These are phyloP conservation scores for Semicossyphus pulcher DNA, from an alignment of 2,113 vertebrate genomes.

Conservation along the genomic window DNA sequence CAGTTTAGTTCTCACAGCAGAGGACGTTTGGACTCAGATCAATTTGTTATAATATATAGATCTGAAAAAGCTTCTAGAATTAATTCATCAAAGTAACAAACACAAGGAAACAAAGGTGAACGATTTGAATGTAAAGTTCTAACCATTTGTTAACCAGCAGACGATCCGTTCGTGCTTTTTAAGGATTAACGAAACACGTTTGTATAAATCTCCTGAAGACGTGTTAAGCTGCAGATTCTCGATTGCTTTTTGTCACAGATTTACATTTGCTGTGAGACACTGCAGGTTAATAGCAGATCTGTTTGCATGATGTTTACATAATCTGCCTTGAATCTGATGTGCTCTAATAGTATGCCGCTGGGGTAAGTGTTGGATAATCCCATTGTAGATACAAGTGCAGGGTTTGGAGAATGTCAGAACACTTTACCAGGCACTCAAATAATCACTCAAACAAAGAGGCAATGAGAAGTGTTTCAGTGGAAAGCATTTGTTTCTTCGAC, in stretches of 20 bases:
- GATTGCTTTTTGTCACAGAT: conserved; percentile 43
- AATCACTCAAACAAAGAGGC: conserved; percentile 19
- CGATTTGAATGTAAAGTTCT: not conserved
- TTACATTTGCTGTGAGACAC: conserved; percentile 23
- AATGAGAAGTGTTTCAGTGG: not conserved
- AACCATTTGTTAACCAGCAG: not conserved
- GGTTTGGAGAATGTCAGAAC: conserved; percentile 55
- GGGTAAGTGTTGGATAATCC: conserved; percentile 32
- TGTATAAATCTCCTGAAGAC: conserved; percentile 19
- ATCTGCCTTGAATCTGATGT: conserved; percentile 46
- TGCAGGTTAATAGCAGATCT: conserved; percentile 48
- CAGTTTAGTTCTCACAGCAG: not conserved
- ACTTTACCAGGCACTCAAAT: conserved; percentile 32
- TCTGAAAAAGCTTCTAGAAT: not conserved
- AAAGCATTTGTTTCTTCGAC: too few species aligned
- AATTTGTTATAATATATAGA: not conserved
- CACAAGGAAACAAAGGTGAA: conserved; percentile 1
- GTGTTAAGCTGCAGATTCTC: conserved; percentile 20
- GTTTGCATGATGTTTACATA: conserved; percentile 41
- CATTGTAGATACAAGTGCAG: conserved; percentile 30
- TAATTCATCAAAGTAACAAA: not conserved
- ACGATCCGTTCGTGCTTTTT: conserved; percentile 20
- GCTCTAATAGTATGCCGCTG: not conserved
- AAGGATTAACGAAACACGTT: conserved; percentile 48
- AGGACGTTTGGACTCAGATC: not conserved